phyloP scores from a whole-genome alignment of 2,797 vertebrate genomes.

The Neomorphus geoffroyi region DNA sequence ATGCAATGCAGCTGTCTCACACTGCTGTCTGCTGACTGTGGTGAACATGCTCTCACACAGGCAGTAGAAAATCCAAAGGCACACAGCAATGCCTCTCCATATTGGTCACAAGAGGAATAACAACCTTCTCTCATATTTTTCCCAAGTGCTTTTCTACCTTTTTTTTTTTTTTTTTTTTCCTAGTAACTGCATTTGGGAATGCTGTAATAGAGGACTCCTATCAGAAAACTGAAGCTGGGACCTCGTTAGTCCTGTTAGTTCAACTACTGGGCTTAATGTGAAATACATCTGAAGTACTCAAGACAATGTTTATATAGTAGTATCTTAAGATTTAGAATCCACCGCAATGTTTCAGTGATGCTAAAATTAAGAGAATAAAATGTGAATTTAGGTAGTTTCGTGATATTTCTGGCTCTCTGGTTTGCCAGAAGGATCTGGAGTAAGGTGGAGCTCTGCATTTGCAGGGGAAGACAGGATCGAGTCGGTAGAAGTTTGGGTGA shows the following conservation, averaged over 20 bases:
- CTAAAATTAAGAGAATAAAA: background rate
- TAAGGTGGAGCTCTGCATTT: background rate
- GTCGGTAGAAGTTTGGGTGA: background rate
- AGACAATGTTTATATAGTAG: background rate
- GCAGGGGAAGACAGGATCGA: background rate
- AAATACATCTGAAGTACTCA: background rate
- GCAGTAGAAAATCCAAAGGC: fast-evolving
- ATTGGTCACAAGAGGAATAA: background rate
- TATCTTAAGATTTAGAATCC: background rate
- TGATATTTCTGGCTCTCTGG: background rate
- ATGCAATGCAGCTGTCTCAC: background rate
- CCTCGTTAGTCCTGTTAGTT: background rate
- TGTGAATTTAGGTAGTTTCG: background rate
- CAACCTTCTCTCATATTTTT: background rate
- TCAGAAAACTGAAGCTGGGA: background rate
- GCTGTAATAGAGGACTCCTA: background rate
- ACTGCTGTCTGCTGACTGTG: background rate
- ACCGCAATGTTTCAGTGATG: background rate
- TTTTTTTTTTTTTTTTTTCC: background rate
- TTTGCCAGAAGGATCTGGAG: background rate
- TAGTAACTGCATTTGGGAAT: background rate
- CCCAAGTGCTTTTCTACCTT: background rate
- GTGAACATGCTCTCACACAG: fast-evolving
- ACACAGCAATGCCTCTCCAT: fast-evolving
- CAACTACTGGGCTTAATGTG: background rate